Base-by-base conservation (phyloP, 2,888 invertebrate genomes). In the Hypomecis punctinalis region DNA sequence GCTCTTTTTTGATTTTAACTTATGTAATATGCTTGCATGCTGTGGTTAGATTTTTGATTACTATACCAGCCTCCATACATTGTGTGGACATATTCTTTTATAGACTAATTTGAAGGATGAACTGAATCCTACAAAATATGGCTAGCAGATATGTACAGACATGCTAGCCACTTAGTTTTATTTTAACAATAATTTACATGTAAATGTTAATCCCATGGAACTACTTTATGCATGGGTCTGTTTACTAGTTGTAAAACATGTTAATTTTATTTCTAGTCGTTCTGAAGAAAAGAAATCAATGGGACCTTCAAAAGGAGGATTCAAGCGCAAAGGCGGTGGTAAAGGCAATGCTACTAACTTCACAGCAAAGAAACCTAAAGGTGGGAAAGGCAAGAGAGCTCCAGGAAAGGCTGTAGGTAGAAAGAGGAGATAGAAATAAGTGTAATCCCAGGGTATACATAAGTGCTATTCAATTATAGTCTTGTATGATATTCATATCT, bases 311-410 rank as follows among this genome's bases (percentile, higher is more conserved):
- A 89, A 88, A 72, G 88, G 46, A 5, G 51, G 40, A 0, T 55
- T 86, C 65, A 85, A 78, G 80, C 83, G 77, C 11, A 89, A 86
- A 74, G 81, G 69, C 46, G 89, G 88, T 59, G 90, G 86, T 61
- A 87, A 80, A 70, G 84, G 79, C 8, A 90, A 91, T 68, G 77
- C 83, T 8, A 89, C 88, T 0, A 92, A 92, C 64, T 91, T 92
- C 76, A 79, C 90, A 9, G 90, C 90, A 0, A 92, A 92, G 76
- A 91, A 96, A 82, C 96, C 96, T 0, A 96, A 96, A 80, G 95
- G 93, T 53, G 95, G 95, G 9, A 94, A 94, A 76, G 96, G 96
- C 8, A 94, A 95, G 74, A 91, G 96, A 68, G 95, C 96, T 80
- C 95, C 95, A 0, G 94, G 93, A 70, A 95, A 94, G 75, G 81